Evolutionary conservation across 2,888 invertebrate species (phyloP).

Genomic region (Stictocephala bisonia): DNA sequence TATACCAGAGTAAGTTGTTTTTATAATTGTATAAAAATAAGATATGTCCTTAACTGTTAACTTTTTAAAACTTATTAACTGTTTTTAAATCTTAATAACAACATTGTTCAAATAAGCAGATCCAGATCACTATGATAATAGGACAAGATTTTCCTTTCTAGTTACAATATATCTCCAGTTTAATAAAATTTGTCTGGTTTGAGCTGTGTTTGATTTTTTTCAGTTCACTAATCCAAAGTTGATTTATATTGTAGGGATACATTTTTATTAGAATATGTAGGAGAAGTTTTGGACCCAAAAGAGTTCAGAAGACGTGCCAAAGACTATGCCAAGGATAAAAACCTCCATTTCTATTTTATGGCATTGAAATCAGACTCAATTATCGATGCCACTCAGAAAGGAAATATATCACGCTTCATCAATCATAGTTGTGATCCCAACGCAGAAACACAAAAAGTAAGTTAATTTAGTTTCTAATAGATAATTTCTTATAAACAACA

Average conservation of each 20-base stretch:
- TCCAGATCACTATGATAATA: background rate
- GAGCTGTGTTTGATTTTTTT: too few relatives aligned
- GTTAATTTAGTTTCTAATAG: constrained; percentile 36
- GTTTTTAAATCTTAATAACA: too few relatives aligned
- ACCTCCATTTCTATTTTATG: constrained; percentile 98
- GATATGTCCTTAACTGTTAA: too few relatives aligned
- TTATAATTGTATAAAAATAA: too few relatives aligned
- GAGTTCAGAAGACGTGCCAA: constrained; percentile 91
- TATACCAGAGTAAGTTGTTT: constrained; percentile 74
- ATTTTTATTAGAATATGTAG: constrained; percentile 98
- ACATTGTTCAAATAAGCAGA: too few relatives aligned
- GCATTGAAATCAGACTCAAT: constrained; percentile 91
- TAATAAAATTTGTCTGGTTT: background rate
- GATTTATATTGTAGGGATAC: constrained; percentile 74
- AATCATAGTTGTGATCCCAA: constrained; percentile 99
- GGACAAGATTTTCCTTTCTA: too few relatives aligned
- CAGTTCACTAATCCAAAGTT: too few relatives aligned
- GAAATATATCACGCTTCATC: constrained; percentile 96
- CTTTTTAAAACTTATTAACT: too few relatives aligned
- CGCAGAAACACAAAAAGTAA: constrained; percentile 94
- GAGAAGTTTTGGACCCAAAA: constrained; percentile 92
- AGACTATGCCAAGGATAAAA: constrained; percentile 89
- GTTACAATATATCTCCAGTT: background rate
- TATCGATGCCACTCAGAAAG: constrained; percentile 96
- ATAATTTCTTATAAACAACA: background rate